Conservation (phyloP, 2,888 invertebrate genomes). For the Drosophila mulleri region DNA sequence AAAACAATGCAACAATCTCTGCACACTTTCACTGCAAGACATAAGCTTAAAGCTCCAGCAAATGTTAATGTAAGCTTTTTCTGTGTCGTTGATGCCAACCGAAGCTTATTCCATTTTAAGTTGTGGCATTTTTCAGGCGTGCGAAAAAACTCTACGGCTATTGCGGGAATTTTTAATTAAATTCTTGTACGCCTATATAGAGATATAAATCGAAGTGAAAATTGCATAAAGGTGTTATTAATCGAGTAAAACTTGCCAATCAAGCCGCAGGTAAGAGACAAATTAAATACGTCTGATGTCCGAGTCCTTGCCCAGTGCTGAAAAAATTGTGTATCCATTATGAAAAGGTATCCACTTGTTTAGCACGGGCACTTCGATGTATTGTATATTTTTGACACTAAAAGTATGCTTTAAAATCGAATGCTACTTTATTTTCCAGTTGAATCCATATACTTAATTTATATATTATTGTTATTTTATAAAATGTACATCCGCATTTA, state of each 20-base stretch:
- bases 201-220: slow-evolving; percentile 8
- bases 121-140: slow-evolving; percentile 74
- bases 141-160: slow-evolving; percentile 42
- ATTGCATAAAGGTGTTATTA: slow-evolving; percentile 7
- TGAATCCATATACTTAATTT: neutral
- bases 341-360: slow-evolving; percentile 13
- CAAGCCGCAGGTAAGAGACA: slow-evolving; percentile 24
- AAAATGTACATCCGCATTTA: neutral
- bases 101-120: slow-evolving; percentile 65
- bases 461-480: neutral
- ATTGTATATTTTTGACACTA: neutral
- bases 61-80: slow-evolving; percentile 37
- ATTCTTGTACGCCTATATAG: neutral
- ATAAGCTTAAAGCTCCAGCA: slow-evolving; percentile 48
- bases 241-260: slow-evolving; percentile 1
- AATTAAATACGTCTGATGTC: slow-evolving; percentile 8
- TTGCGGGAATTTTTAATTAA: slow-evolving; percentile 29
- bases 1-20: slow-evolving; percentile 74
- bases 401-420: slow-evolving; percentile 3
- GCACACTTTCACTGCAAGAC: slow-evolving; percentile 69
- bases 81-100: slow-evolving; percentile 30
- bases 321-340: slow-evolving; percentile 75
- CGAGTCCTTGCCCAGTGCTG: slow-evolving; percentile 36
- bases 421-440: neutral
- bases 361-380: neutral